Evolutionary conservation across 2,113 vertebrate genomes (phyloP), one percentile per base, ranked within the genome.

Genomic region (Echinops telfairi): DNA sequence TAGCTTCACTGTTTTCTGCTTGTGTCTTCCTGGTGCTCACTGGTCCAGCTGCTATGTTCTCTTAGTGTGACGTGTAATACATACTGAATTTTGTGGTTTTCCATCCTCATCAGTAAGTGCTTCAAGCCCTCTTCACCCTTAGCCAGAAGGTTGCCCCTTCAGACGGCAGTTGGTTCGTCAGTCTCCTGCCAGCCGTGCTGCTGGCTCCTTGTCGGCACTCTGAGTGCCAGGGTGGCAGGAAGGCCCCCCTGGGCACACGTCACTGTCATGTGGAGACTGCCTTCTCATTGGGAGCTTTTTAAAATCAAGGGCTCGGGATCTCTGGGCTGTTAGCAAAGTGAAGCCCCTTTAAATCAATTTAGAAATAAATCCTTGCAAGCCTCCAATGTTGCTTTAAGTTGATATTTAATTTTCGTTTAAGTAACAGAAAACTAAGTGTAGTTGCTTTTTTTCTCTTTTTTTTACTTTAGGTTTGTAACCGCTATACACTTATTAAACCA

Each of bases 341-440:
- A 38, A 86, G 8, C 8, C 14, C n/a, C 33, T 89, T 90, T 87
- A 70, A 92, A 70, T 43, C 76, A 58, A 77, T 19, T n/a, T 15
- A 10, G 57, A 58, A 33, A 60, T 47, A 60, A 43, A 11, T 27
- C 17, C 36, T 66, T 14, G 53, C 40, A 43, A 40, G 57, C 53
- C 16, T 19, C 20, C 8, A 75, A 40, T 83, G 25, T 36, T 89
- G 47, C 62, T 47, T 82, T 77, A 81, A 89, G 57, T 64, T 40
- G 14, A n/a, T 78, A 82, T 77, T 77, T 70, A 57, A 29, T 38
- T 76, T 89, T 81, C 40, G 36, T 83, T 86, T 93, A 89, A 75
- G 73, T 83, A 68, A 38, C 40, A 23, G 47, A 43, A 40, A 88
- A 70, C 33, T 53, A 92, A 23, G 17, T 36, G 12, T 81, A 3